Evolutionary conservation across 2,797 vertebrate genomes (phyloP).

Genomic region (Hydrophis major): DNA sequence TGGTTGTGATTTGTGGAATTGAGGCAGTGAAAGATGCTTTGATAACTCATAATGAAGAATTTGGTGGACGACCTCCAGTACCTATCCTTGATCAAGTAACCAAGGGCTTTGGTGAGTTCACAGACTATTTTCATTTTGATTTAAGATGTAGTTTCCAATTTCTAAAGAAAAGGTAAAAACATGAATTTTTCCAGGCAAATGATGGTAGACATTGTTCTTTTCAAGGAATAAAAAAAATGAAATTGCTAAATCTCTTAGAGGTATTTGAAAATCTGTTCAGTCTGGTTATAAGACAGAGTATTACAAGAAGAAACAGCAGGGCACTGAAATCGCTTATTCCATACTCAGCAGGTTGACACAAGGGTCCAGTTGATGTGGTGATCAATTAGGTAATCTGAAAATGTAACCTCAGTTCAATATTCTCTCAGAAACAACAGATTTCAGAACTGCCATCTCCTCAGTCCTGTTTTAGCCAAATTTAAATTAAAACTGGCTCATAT

Average conservation of each 20-base stretch:
- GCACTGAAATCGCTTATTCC: too few relatives aligned
- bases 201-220: not conserved
- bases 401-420: too few relatives aligned
- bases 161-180: not conserved
- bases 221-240: not conserved
- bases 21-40: not conserved
- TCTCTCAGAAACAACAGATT: too few relatives aligned
- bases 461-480: too few relatives aligned
- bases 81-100: not conserved
- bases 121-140: not conserved
- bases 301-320: too few relatives aligned
- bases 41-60: conserved; percentile 4
- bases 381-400: too few relatives aligned
- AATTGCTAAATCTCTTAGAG: not conserved
- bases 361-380: too few relatives aligned
- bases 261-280: not conserved
- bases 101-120: conserved; percentile 14
- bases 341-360: too few relatives aligned
- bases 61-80: conserved; percentile 43
- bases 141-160: not conserved
- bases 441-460: too few relatives aligned
- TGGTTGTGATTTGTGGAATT: not conserved
- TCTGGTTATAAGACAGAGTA: not conserved
- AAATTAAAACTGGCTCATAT: too few relatives aligned
- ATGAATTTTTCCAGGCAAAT: not conserved